phyloP scores from a whole-genome alignment of 2,113 vertebrate genomes.

The Ranitomeya variabilis region DNA sequence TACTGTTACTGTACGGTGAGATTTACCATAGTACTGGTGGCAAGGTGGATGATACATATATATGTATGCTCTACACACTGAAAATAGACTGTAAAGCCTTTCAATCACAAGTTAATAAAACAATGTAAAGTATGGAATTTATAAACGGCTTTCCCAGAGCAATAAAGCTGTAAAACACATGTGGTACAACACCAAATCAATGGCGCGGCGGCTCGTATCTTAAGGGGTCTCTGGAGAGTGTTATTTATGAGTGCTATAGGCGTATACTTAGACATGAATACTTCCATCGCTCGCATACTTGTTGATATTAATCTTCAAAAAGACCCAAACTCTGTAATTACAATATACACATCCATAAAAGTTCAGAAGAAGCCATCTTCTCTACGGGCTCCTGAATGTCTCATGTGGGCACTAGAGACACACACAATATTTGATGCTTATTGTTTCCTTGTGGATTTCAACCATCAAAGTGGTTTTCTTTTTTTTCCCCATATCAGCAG shows the following conservation, averaged over 20 bases:
- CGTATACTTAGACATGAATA: neutral
- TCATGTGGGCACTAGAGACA: too few relatives aligned
- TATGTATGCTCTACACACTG: neutral
- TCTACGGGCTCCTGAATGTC: too few relatives aligned
- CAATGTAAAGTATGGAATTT: conserved; percentile 30
- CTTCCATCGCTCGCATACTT: neutral
- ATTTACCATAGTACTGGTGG: too few relatives aligned
- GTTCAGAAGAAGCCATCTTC: neutral
- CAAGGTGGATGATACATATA: too few relatives aligned
- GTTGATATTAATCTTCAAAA: neutral
- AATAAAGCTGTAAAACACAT: neutral
- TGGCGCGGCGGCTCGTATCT: neutral
- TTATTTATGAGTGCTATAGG: neutral
- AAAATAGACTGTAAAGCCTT: neutral
- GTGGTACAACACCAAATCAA: neutral
- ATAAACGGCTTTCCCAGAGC: conserved; percentile 21
- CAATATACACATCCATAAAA: neutral
- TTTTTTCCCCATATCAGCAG: too few relatives aligned
- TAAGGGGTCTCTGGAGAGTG: neutral
- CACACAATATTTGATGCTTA: too few relatives aligned
- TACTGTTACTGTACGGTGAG: too few relatives aligned
- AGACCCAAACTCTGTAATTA: neutral
- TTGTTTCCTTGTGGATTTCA: too few relatives aligned
- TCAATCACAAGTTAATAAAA: neutral
- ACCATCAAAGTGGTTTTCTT: too few relatives aligned